Percentiles rank a stretch among this genome's conserved stretches.
phyloP scores from a whole-genome alignment of 2,113 vertebrate genomes.

The Protobothrops mucrosquamatus region DNA sequence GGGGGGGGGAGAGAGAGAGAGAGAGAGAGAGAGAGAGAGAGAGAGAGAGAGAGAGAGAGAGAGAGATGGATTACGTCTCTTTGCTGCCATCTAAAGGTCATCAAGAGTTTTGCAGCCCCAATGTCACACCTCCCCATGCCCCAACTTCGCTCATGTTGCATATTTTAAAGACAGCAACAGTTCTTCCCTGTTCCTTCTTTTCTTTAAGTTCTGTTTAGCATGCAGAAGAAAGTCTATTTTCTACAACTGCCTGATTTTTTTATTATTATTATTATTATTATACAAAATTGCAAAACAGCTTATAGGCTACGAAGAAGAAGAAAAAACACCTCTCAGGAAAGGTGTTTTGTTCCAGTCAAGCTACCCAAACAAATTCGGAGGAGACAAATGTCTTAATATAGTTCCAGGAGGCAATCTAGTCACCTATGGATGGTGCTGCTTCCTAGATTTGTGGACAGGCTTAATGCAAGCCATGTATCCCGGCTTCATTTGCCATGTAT shows the following conservation, averaged over 20 bases:
- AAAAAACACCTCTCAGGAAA: conserved; percentile 34
- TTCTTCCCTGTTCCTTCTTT: neutral
- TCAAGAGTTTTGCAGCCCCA: neutral
- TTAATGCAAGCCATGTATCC: neutral
- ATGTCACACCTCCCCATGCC: conserved; percentile 16
- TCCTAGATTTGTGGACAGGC: neutral
- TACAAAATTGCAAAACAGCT: conserved; percentile 48
- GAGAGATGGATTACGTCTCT: neutral
- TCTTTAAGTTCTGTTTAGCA: conserved; percentile 6
- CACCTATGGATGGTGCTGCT: neutral
- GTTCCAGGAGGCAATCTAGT: neutral
- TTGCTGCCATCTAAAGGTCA: neutral
- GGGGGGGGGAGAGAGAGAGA: rapidly evolving
- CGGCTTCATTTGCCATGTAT: neutral
- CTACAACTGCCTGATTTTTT: conserved; percentile 40
- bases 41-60: neutral
- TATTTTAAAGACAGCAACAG: neutral
- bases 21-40: neutral
- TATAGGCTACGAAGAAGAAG: conserved; percentile 46
- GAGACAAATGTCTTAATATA: conserved; percentile 34
- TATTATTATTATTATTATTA: neutral
- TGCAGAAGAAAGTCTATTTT: conserved; percentile 12
- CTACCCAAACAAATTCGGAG: conserved; percentile 60
- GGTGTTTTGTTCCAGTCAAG: conserved; percentile 28
- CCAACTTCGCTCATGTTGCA: conserved; percentile 10